Percentiles rank a stretch among this genome's conserved stretches.
phyloP scores from a whole-genome alignment of 2,888 invertebrate genomes.

The Argyresthia albistria region DNA sequence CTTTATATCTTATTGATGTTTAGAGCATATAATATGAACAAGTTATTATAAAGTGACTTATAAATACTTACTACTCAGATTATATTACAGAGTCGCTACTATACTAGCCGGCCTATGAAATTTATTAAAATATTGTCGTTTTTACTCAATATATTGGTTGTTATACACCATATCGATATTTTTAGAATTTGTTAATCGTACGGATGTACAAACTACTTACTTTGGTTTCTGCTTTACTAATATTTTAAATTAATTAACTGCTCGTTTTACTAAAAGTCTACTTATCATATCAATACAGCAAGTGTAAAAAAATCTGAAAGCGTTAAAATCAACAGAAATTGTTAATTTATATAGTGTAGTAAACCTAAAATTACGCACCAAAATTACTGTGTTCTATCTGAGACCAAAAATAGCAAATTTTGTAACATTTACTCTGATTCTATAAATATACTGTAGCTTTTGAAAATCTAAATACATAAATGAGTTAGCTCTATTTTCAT shows the following conservation, averaged over 20 bases:
- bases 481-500: neutral
- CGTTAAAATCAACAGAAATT: neutral
- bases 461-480: constrained; percentile 13
- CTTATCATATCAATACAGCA: too few species aligned
- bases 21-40: constrained; percentile 6
- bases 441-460: constrained; percentile 35
- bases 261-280: too few species aligned
- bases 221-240: neutral
- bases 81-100: too few species aligned
- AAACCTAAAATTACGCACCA: neutral
- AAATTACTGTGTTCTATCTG: constrained; percentile 23
- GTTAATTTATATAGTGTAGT: neutral
- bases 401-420: constrained; percentile 23
- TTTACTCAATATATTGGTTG: neutral
- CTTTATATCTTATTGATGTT: constrained; percentile 42
- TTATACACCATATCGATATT: neutral
- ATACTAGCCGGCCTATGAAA: neutral
- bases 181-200: neutral
- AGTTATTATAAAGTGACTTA: constrained; percentile 9
- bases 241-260: too few species aligned
- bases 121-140: neutral
- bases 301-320: too few species aligned
- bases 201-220: neutral
- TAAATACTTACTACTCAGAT: constrained; percentile 8
- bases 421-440: constrained; percentile 17